A percentile compares a stretch with the other conserved stretches of the same genome.
phyloP scores from a whole-genome alignment of 2,888 invertebrate species.

The Apamea sordens region DNA sequence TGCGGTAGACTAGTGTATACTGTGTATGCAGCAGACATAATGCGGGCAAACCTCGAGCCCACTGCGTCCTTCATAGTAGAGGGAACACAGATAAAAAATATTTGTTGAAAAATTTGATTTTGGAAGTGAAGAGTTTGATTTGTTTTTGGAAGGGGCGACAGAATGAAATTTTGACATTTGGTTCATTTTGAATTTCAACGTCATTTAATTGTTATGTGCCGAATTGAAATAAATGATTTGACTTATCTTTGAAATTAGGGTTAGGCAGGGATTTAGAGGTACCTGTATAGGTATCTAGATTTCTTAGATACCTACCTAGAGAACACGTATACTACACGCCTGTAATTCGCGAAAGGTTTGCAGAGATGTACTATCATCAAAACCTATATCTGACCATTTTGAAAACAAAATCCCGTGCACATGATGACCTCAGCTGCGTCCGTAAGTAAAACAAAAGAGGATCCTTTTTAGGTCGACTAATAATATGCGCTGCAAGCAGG shows the following conservation, averaged over 20 bases:
- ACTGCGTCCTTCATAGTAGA: slow-evolving; percentile 36
- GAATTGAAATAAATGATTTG: background rate
- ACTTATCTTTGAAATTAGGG: background rate
- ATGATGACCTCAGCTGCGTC: too few species aligned
- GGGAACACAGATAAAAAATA: slow-evolving; percentile 18
- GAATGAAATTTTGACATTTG: background rate
- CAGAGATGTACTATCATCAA: too few species aligned
- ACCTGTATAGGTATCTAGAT: background rate
- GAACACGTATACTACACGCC: background rate
- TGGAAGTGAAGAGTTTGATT: background rate
- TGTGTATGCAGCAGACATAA: slow-evolving; percentile 65
- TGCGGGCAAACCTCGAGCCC: slow-evolving; percentile 52
- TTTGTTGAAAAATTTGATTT: slow-evolving; percentile 1
- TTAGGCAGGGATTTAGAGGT: background rate
- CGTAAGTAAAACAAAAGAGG: too few species aligned
- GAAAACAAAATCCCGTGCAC: too few species aligned
- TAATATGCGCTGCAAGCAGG: too few species aligned
- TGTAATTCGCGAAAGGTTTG: too few species aligned
- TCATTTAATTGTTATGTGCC: background rate
- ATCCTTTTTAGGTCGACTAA: too few species aligned
- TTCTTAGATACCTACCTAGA: background rate
- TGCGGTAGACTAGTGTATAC: slow-evolving; percentile 49
- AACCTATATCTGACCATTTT: too few species aligned
- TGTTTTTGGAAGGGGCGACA: background rate
- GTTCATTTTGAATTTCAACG: background rate